Base-by-base conservation (phyloP, 1,140 invertebrate species). In the Platyscapa corneri region DNA sequence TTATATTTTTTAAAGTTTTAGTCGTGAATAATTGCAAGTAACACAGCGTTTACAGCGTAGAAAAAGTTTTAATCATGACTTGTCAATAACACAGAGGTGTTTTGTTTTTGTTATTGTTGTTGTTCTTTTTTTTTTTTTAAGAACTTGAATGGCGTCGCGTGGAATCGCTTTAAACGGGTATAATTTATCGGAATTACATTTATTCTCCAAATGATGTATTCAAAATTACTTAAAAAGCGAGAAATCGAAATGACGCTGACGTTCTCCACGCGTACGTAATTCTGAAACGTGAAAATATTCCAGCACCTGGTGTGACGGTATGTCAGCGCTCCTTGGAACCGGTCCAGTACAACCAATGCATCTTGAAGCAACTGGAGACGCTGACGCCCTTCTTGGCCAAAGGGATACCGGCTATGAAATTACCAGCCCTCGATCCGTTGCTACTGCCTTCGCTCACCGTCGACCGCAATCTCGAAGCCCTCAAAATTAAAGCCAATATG, bases 381-480 rank as follows among this genome's bases (percentile, higher is more conserved):
- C 89, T 95, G 49, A 94, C 93, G 65, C 95, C 95, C 0, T 93
- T 94, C 67, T 89, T 96, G 10, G 88, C 93, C 3, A 94, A 94
- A 65, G 96, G 96, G 7, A 95, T 96, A 23, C 95, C 95, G 0
- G 94, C 95, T 85, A 91, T 96, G 27, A 95, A 95, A 85, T 89
- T 96, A 3, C 96, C 96, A 0, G 89, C 95, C 0, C 87, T 96
- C 46, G 96, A 96, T 86, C 96, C 96, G 0, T 93, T 96, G 76
- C 88, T 91, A 12, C 92, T 96, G 8, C 95, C 95, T 0, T 94
- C 94, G 0, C 91, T 96, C 80, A 94, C 94, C 32, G 93, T 96
- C 10, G 95, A 96, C 88, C 93, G 95, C 85, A 95, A 95, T 60
- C 91, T 95, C n/a, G 94, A 96, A 14, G 94, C 95, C 14, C 90